Evolutionary conservation across 2,113 vertebrate genomes (phyloP), one percentile per base, ranked within the genome.

Genomic region (Gnathonemus echidnorhynchus): DNA sequence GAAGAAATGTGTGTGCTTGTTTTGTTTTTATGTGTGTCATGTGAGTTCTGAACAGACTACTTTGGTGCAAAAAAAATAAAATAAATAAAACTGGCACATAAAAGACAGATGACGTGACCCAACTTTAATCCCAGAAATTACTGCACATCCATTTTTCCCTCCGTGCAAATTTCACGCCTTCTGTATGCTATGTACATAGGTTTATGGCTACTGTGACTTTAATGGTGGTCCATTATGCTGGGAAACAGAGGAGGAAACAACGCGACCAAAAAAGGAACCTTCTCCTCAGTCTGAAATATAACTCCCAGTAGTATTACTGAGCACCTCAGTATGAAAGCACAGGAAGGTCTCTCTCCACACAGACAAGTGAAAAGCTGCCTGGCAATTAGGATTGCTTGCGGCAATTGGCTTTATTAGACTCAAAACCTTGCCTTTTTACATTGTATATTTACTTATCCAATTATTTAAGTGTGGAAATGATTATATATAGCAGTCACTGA

Each of bases 301-400:
- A 70, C 48, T 62, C 58, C 85, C n/a, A 10, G n/a, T 35, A 86
- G 83, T 86, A 42, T 70, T 74, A 90, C 86, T 42, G 39, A 88
- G 62, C 9, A 52, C 39, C 58, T 24, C 85, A 21, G 89, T 21
- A 50, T 15, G 27, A 70, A 21, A 45, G n/a, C 21, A 39, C 52
- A 66, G 8, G 21, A 58, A 86, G 42, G 89, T 48, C 52, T 66
- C 50, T 66, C 50, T 86, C 83, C 39, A 27, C 88, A 39, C 49
- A 84, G 17, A 31, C 49, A 89, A 45, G 31, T 42, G 46, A 89
- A 83, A 89, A 5, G 21, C 77, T 45, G 31, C 17, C 50, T 58
- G 89, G 77, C 39, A 84, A 89, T 86, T 86, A 58, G 15, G 1
- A 42, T 31, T 50, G 24, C 83, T 27, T 50, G 13, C 4, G 0